Conservation (phyloP, 2,888 invertebrate species). For the Amphimallon solstitiale region DNA sequence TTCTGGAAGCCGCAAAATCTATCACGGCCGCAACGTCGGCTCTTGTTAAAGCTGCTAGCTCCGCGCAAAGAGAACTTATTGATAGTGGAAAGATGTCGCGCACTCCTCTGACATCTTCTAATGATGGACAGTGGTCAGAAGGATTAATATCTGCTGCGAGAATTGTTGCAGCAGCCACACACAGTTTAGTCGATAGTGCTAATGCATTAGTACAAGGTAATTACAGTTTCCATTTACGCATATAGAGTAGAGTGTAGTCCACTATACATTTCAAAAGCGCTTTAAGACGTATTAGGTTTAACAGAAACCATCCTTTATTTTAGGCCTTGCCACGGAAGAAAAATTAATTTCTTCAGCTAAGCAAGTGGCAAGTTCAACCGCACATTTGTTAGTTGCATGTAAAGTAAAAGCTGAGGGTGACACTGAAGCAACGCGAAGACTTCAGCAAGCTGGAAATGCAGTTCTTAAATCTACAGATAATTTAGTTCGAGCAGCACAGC, state of each 20-base stretch:
- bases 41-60: slow-evolving; percentile 94
- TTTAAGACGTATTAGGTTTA: too few relatives aligned
- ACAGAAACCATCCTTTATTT: too few relatives aligned
- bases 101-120: slow-evolving; percentile 84
- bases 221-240: too few relatives aligned
- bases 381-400: slow-evolving; percentile 96
- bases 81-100: slow-evolving; percentile 89
- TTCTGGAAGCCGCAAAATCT: slow-evolving; percentile 96
- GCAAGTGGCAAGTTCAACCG: slow-evolving; percentile 96
- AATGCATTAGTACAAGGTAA: slow-evolving; percentile 92
- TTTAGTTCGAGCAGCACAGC: slow-evolving; percentile 92
- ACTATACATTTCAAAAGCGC: too few relatives aligned
- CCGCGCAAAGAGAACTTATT: slow-evolving; percentile 95
- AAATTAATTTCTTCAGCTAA: slow-evolving; percentile 95
- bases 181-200: slow-evolving; percentile 97
- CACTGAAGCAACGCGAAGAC: slow-evolving; percentile 89
- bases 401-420: slow-evolving; percentile 98
- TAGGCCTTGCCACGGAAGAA: slow-evolving; percentile 85
- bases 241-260: too few relatives aligned
- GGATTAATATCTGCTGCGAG: slow-evolving; percentile 95
- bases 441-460: slow-evolving; percentile 94
- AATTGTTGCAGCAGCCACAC: slow-evolving; percentile 96
- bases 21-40: slow-evolving; percentile 98
- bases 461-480: slow-evolving; percentile 98
- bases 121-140: slow-evolving; percentile 98